Evolutionary conservation across 2,888 invertebrate species (phyloP).

Genomic region (Microctonus aethiopoides): DNA sequence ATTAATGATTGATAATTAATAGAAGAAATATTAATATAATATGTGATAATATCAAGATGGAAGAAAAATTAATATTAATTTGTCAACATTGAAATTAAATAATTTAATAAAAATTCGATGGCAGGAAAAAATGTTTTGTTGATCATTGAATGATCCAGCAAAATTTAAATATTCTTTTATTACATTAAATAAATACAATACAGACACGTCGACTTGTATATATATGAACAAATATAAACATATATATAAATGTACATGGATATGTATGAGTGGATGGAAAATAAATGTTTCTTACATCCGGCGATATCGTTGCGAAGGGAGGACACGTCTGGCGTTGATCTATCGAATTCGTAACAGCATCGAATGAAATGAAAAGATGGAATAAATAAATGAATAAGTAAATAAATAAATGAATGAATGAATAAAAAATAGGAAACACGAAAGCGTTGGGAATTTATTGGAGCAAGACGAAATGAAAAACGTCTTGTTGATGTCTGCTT

Average conservation of each 20-base stretch:
- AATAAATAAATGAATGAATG: background rate
- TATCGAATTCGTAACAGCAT: constrained; percentile 15
- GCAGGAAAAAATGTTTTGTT: background rate
- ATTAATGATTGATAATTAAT: no score
- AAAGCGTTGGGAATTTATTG: constrained; percentile 19
- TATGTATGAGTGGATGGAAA: background rate
- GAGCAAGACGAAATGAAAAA: background rate
- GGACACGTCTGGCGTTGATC: constrained; percentile 31
- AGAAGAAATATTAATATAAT: no score
- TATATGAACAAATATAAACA: no score
- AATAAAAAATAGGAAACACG: background rate
- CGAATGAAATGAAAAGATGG: background rate
- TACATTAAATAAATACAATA: no score
- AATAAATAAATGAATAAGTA: background rate
- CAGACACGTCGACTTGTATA: no score
- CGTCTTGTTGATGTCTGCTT: background rate
- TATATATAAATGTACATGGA: no score
- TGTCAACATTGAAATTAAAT: background rate
- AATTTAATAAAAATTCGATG: constrained; percentile 6
- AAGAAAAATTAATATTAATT: no score
- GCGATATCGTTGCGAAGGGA: constrained; percentile 8
- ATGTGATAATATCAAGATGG: no score
- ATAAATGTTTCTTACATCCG: constrained; percentile 28
- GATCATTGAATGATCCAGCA: background rate
- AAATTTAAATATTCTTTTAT: background rate